Evolutionary conservation across 2,113 vertebrate genomes (phyloP), one percentile per base, ranked within the genome.

Genomic region (Holacanthus passer): DNA sequence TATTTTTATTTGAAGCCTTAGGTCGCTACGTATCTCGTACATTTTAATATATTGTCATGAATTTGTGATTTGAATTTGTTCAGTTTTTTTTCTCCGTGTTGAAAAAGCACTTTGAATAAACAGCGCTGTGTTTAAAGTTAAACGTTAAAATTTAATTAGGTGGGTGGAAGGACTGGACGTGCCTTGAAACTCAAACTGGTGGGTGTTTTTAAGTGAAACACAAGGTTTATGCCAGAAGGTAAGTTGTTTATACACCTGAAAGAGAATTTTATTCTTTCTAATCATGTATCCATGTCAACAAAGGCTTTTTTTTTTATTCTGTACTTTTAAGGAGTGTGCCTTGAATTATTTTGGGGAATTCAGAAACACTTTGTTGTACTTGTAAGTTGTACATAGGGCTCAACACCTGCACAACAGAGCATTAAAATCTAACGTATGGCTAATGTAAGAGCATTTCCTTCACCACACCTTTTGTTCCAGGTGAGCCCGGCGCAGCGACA

Each of bases 401-500:
- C 52, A 37, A n/a, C 20, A 24, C 48, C 39, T 69, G 29, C 48
- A 35, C 20, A n/a, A 39, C 52, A 70, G 17, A 29, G 20, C 20
- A 31, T 41, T 9, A 24, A 56, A 39, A 0, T 14, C 16, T 5
- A 45, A 41, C 5, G 29, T 16, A 9, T 0, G 29, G 63, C 60
- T 31, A 20, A 56, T 79, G 68, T 65, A 53, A 74, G 63, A 73
- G 73, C 22, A 14, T 77, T 71, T 60, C 2, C 4, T 35, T 24
- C 41, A 58, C 32, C 29, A 5, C 82, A 99, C 98, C 98, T 99
- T 99, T 91, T 99, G 98, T 76, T 99, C 98, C 31, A 99, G 97
- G 87, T 99, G 98, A 66, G 98, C 97, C 91, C 98, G 95, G 89
- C 98, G 97, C 91, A 99, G 95, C 1, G 97, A 99, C 91, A 99